Conservation (phyloP, 2,113 vertebrate species). For the Felis catus region F.catus_Fca126_mat1.0 CM031415.1:68849001-68849500, state of each 20-base stretch:
- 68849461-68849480: not conserved
- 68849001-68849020: not conserved
- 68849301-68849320: not conserved
- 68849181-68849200: not conserved
- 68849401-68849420: not conserved
- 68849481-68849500: not conserved
- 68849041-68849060: not conserved
- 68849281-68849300: not conserved
- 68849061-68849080: not conserved
- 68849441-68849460: accelerated
- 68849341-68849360: not conserved
- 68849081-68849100: not conserved
- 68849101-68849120: not conserved
- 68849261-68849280: no score
- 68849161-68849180: not conserved
- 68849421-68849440: not conserved
- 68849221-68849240: not conserved
- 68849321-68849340: not conserved
- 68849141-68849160: not conserved
- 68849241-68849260: not conserved
- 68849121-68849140: not conserved
- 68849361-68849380: not conserved
- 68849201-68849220: not conserved
- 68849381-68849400: not conserved
- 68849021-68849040: conserved; percentile 1